Base-by-base conservation (phyloP, 37 sponge, comb jelly and placozoan species). In the Spongilla lacustris region DNA sequence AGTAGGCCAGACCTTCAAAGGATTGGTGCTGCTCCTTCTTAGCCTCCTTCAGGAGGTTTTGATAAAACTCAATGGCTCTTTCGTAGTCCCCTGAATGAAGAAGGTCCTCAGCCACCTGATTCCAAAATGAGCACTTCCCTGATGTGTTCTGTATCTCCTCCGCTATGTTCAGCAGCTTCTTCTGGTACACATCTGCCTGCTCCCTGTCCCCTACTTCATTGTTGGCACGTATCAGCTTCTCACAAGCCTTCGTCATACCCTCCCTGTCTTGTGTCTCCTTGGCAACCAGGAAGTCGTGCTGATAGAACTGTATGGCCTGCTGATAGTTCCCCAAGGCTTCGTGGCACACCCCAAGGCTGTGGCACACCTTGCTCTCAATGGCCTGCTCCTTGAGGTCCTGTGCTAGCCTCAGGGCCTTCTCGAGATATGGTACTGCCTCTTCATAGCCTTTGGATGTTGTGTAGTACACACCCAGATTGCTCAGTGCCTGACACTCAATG, bases 211-310 rank as follows among this genome's bases (percentile, higher is more conserved):
- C 97, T 9, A 90, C 84, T 69, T 92, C 90, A 32, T 33, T 36
- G 76, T 92, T 74, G 14, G 95, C 92, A 34, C 67, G 87, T 35
- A 88, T 83, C 33, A 97, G 89, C 68, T 87, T 92, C 84, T 92
- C 93, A 73, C 92, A 95, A 0, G 97, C 95, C 68, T 67, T 36
- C 19, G 94, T 89, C 91, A 97, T 92, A 0, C 94, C 94, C 36
- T 90, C 96, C 71, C 89, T 92, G 85, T 94, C 94, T 37, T 94
- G 86, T 14, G 91, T 69, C 82, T 91, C 94, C 66, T 94, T 96
- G 72, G 96, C 93, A 1, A 94, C 87, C 87, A 84, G 72, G 68
- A 94, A 89, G 77, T 90, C 95, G 66, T 91, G 92, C 50, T 95
- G 93, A 68, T 87, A 96, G 83, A 76, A 94, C 71, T 91, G 89